Conservation (phyloP, 2,113 vertebrate species). For the Murina feae region DNA sequence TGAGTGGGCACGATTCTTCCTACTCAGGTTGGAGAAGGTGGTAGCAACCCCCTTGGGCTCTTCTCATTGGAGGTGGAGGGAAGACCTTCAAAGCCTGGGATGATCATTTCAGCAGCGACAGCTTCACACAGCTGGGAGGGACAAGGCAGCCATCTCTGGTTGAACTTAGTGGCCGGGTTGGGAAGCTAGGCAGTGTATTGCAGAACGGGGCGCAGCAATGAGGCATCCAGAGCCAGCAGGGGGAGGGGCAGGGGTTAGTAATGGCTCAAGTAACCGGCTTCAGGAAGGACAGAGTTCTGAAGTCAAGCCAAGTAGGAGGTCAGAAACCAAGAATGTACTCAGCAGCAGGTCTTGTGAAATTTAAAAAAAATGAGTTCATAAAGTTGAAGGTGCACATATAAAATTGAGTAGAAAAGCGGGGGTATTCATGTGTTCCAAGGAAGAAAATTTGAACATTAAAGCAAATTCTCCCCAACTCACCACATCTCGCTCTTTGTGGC, state of each 20-base stretch:
- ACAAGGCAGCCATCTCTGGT: not conserved
- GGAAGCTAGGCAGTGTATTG: not conserved
- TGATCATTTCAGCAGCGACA: not conserved
- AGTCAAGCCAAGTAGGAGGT: not conserved
- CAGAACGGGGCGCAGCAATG: no score
- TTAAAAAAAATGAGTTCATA: not conserved
- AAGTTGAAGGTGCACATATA: not conserved
- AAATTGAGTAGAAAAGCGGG: not conserved
- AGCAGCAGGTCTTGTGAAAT: not conserved
- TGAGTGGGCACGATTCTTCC: not conserved
- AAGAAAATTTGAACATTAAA: not conserved
- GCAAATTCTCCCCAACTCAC: not conserved
- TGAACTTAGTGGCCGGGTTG: accelerated
- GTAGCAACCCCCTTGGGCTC: not conserved
- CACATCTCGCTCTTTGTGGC: not conserved
- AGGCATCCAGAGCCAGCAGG: not conserved
- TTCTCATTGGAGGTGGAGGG: not conserved
- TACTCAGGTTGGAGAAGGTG: not conserved
- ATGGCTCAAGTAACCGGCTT: not conserved
- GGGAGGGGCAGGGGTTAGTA: accelerated
- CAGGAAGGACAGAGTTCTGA: not conserved
- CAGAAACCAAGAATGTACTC: not conserved
- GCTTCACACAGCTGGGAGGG: not conserved
- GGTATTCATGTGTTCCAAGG: not conserved
- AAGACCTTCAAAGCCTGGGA: not conserved